Conservation (phyloP, 2,888 invertebrate genomes). For the Clistopyga incitator region DNA sequence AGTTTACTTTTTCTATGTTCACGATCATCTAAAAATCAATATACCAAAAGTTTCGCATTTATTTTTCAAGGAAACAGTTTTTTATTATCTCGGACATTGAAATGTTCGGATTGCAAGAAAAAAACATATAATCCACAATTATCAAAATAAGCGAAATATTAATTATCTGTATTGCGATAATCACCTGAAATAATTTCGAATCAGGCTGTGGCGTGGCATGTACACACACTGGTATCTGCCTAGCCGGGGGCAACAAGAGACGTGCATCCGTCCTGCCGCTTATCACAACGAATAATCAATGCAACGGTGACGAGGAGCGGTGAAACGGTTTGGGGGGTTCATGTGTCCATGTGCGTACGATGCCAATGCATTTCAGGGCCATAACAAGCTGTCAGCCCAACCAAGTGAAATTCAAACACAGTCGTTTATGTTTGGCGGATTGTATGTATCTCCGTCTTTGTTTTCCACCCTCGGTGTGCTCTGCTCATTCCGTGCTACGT, state of each 20-base stretch:
- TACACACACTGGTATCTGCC: not conserved
- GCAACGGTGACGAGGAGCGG: constrained; percentile 11
- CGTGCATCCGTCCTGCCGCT: constrained; percentile 20
- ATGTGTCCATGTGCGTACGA: constrained; percentile 17
- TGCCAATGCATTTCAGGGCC: constrained; percentile 29
- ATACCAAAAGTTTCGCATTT: too few species aligned
- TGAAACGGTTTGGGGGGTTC: not conserved
- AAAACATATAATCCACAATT: not conserved
- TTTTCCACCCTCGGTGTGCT: constrained; percentile 1
- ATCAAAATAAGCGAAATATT: not conserved
- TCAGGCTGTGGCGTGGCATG: not conserved
- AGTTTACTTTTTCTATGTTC: too few species aligned
- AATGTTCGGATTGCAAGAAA: not conserved
- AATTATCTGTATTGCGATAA: constrained; percentile 7
- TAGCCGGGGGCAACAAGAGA: not conserved
- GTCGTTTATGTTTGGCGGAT: constrained; percentile 30
- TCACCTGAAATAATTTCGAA: constrained; percentile 11
- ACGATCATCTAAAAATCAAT: too few species aligned
- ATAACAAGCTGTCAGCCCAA: constrained; percentile 28
- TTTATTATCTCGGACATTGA: too few species aligned
- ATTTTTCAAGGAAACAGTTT: too few species aligned
- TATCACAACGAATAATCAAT: constrained; percentile 31
- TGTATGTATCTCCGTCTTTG: constrained; percentile 12
- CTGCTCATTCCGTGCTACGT: constrained; percentile 23
- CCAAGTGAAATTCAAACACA: constrained; percentile 32